Conservation (phyloP, 2,888 invertebrate genomes). For the Aleiodes testaceus region DNA sequence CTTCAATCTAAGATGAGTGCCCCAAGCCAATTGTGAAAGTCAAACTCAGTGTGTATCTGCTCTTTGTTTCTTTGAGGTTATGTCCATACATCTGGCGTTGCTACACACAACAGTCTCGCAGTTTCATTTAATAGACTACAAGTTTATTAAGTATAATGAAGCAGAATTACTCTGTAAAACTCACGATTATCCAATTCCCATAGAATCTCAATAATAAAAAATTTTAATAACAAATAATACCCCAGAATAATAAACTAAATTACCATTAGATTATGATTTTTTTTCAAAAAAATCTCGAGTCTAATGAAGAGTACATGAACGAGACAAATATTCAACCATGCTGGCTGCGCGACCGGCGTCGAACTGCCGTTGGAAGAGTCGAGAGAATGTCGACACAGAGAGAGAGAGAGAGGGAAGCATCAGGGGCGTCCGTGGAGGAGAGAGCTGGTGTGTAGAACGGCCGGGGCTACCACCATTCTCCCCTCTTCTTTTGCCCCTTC, state of each 20-base stretch:
- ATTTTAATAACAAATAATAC: too few relatives aligned
- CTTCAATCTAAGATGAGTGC: too few relatives aligned
- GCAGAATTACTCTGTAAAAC: background rate
- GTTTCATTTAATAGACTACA: background rate
- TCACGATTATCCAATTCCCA: background rate
- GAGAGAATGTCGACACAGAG: slow-evolving; percentile 44
- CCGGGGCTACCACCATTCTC: slow-evolving; percentile 32
- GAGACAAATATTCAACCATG: slow-evolving; percentile 55
- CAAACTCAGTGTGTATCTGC: background rate
- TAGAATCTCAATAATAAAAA: too few relatives aligned
- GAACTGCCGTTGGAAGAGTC: slow-evolving; percentile 60
- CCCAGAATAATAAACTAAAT: too few relatives aligned
- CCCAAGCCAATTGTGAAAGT: background rate
- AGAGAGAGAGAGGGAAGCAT: slow-evolving; percentile 28
- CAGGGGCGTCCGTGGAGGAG: slow-evolving; percentile 10
- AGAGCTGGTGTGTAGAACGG: slow-evolving; percentile 19
- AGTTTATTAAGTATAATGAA: background rate
- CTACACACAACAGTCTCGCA: slow-evolving; percentile 38
- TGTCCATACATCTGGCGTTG: slow-evolving; percentile 56
- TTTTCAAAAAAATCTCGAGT: slow-evolving; percentile 5
- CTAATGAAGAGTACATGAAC: slow-evolving; percentile 34
- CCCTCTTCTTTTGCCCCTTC: slow-evolving; percentile 42
- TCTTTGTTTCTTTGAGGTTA: slow-evolving; percentile 61
- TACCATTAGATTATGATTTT: background rate
- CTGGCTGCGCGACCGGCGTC: slow-evolving; percentile 71